Conservation (phyloP, 2,888 invertebrate genomes). For the Hemaris fuciformis region DNA sequence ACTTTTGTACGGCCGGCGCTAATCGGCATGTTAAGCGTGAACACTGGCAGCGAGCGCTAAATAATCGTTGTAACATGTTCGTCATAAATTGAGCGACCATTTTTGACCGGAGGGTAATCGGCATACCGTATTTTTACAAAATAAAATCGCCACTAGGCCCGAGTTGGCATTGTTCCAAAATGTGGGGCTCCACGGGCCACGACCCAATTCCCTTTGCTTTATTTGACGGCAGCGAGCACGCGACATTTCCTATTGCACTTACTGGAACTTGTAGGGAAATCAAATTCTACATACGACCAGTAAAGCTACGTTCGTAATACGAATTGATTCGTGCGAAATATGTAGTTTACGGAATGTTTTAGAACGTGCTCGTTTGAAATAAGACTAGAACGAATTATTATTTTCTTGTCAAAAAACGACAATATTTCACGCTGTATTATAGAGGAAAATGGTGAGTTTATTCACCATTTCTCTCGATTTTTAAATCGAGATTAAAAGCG, state of each 20-base stretch:
- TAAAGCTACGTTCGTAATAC: constrained; percentile 42
- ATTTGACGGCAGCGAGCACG: constrained; percentile 59
- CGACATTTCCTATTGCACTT: constrained; percentile 70
- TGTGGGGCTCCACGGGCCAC: constrained; percentile 38
- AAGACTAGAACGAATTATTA: neutral
- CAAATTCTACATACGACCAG: constrained; percentile 50
- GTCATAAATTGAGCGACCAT: constrained; percentile 34
- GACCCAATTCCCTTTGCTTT: constrained; percentile 74
- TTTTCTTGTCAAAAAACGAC: no score
- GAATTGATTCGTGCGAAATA: constrained; percentile 15
- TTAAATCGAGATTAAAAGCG: no score
- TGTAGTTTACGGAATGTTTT: neutral
- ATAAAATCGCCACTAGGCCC: constrained; percentile 27
- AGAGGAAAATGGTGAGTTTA: no score
- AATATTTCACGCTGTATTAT: no score
- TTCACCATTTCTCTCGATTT: no score
- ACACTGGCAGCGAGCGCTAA: constrained; percentile 25
- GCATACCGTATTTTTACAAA: constrained; percentile 57
- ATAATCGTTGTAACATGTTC: constrained; percentile 32
- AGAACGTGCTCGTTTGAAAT: neutral
- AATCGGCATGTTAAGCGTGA: constrained; percentile 35
- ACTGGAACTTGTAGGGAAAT: constrained; percentile 45
- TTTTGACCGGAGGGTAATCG: constrained; percentile 43
- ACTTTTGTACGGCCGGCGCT: constrained; percentile 11
- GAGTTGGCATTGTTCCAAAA: constrained; percentile 68